Evolutionary conservation across 2,797 vertebrate species (phyloP), one percentile per base, ranked within the genome.

Genomic region (Bovichtus variegatus): DNA sequence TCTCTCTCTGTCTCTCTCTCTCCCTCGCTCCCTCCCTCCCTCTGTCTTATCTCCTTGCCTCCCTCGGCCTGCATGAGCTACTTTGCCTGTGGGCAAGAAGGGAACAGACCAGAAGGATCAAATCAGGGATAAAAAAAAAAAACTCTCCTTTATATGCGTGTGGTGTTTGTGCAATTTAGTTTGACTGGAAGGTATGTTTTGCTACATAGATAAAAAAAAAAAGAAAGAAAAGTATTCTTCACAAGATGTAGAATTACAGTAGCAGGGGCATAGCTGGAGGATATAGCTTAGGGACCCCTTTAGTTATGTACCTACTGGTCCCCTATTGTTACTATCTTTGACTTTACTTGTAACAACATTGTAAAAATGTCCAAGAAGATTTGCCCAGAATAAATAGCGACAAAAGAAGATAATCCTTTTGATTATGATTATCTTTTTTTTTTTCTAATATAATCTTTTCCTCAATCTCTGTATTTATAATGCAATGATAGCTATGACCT

Each of bases 121-220:
- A 85, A 85, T 87, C 81, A 84, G 60, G 77, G 71, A 51, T 75
- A n/a, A n/a, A n/a, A n/a, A 1, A 84, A 80, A 72, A 27, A 67
- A 71, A 85, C 74, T 74, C 53, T 74, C 78, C 71, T 76, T 27
- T 70, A 53, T 71, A 21, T 78, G 46, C 75, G 74, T 18, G 54
- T 67, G 51, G 40, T 55, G 51, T 60, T 54, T 23, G 31, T 49
- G 63, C 23, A 34, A 68, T 80, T 73, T 41, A 76, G 72, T 66
- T 78, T 57, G 60, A 78, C 67, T 60, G 64, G 18, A 74, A 71
- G 60, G 38, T 16, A 0, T 53, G 31, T 58, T 59, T 31, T 9
- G 43, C 19, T 74, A 3, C 63, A 63, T 19, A 15, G 36, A 29
- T 49, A 57, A 4, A 15, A 27, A n/a, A n/a, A n/a, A n/a, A n/a